phyloP scores from a whole-genome alignment of 1,140 invertebrate genomes.

The Brachionus rubens region DNA sequence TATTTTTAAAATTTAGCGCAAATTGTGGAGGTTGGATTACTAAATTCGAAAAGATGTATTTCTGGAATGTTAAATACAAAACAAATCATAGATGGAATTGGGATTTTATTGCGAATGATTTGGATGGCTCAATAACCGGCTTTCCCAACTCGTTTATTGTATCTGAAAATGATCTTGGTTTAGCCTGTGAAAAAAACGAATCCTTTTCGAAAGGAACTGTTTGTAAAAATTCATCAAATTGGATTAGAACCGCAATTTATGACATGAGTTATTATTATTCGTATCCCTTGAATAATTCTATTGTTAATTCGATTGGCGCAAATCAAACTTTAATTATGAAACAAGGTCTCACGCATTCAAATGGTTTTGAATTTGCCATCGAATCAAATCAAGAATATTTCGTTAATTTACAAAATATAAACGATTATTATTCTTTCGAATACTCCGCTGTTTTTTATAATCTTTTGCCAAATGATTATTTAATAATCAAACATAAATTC shows the following conservation, averaged over 20 bases:
- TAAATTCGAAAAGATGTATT: neutral
- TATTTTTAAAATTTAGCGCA: neutral
- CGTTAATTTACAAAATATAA: neutral
- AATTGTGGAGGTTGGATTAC: slow-evolving; percentile 32
- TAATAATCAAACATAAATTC: slow-evolving; percentile 1
- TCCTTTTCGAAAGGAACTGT: neutral
- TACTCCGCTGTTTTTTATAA: neutral
- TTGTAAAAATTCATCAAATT: neutral
- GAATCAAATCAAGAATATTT: slow-evolving; percentile 23
- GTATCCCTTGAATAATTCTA: neutral
- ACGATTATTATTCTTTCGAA: neutral
- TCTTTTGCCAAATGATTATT: slow-evolving; percentile 23
- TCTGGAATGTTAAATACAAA: neutral
- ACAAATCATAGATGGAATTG: slow-evolving; percentile 27
- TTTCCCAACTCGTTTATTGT: neutral
- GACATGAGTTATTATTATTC: neutral
- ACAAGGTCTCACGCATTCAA: neutral
- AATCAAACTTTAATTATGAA: slow-evolving; percentile 18
- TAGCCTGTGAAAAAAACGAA: neutral
- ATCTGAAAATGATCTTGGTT: slow-evolving; percentile 9
- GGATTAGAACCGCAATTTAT: slow-evolving; percentile 23
- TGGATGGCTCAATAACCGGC: slow-evolving; percentile 22
- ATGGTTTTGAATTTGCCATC: neutral
- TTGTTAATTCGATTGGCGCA: no score
- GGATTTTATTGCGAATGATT: slow-evolving; percentile 8